Evolutionary conservation across 2,797 vertebrate genomes (phyloP).

Genomic region (Ispidina picta): DNA sequence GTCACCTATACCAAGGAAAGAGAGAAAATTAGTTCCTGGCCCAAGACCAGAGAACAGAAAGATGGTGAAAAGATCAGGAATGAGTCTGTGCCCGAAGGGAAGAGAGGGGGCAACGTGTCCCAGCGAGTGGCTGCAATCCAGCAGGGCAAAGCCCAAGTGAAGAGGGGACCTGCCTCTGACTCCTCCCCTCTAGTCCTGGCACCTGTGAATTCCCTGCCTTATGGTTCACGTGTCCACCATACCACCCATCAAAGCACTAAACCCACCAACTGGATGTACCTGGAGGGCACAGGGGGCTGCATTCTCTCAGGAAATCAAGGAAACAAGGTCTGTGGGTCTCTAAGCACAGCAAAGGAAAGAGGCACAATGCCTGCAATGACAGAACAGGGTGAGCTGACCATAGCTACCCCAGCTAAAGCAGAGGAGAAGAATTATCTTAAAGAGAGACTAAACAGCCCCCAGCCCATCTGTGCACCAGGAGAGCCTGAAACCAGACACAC

Average conservation of each 20-base stretch:
- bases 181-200: neutral
- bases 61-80: rapidly evolving
- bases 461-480: neutral
- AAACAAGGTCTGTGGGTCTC: neutral
- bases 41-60: neutral
- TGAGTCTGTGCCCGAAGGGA: neutral
- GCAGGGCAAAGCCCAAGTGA: neutral
- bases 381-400: neutral
- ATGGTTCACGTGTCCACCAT: neutral
- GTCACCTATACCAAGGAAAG: neutral
- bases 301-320: neutral
- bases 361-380: neutral
- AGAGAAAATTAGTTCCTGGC: neutral
- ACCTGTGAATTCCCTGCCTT: neutral
- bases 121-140: slow-evolving; percentile 24
- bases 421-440: neutral
- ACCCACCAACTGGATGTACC: neutral
- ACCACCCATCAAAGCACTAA: neutral
- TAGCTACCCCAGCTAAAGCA: neutral
- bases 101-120: neutral
- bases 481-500: neutral
- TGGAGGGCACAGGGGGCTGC: neutral
- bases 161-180: neutral
- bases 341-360: neutral
- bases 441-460: neutral